phyloP scores from a whole-genome alignment of 2,888 invertebrate species.

The Eristalis pertinax region DNA sequence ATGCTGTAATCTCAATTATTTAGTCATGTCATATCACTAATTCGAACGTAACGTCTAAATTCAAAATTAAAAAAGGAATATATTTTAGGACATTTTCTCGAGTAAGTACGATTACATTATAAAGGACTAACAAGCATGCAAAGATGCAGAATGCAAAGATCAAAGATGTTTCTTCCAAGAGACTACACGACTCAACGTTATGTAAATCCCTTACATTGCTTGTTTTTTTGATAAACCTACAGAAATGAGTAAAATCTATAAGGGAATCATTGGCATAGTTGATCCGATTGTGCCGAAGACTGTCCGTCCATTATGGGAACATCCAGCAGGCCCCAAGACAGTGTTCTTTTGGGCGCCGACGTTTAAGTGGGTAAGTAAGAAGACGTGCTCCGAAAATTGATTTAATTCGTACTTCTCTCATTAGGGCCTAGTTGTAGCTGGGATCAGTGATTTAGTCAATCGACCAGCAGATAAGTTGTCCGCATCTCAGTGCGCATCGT shows the following conservation, averaged over 20 bases:
- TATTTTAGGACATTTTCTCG: too few species aligned
- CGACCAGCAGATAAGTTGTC: constrained; percentile 94
- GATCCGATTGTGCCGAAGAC: not conserved
- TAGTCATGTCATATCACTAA: too few species aligned
- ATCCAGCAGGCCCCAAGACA: constrained; percentile 93
- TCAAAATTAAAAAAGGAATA: too few species aligned
- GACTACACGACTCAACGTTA: too few species aligned
- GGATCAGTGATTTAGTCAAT: constrained; percentile 89
- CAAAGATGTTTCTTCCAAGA: too few species aligned
- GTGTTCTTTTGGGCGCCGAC: constrained; percentile 99
- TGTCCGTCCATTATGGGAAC: not conserved
- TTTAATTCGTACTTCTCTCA: not conserved
- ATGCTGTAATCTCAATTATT: too few species aligned
- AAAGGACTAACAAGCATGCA: too few species aligned
- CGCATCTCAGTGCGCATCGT: constrained; percentile 88
- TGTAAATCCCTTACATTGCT: too few species aligned
- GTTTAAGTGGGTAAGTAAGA: constrained; percentile 96
- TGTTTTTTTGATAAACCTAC: not conserved
- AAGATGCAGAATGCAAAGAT: too few species aligned
- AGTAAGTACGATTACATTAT: too few species aligned
- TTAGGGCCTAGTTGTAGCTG: constrained; percentile 88
- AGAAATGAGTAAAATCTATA: not conserved
- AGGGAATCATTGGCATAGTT: not conserved
- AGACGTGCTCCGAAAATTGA: not conserved
- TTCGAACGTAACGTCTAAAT: too few species aligned